Base-by-base conservation (phyloP, 2,888 invertebrate genomes). In the Hermaeophaga mercurialis region DNA sequence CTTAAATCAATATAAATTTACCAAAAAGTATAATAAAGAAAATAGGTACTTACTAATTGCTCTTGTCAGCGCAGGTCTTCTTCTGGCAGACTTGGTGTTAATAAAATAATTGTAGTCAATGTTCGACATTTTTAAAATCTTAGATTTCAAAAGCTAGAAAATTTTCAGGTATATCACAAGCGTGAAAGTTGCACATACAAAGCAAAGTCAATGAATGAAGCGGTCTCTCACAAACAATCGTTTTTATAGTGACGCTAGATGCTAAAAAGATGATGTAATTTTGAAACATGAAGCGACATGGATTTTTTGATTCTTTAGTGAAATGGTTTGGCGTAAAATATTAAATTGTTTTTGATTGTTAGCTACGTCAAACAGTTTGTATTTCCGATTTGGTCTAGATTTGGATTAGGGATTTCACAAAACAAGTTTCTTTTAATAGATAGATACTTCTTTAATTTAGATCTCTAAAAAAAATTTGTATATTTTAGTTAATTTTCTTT, bases 91-190 rank as follows among this genome's bases (percentile, higher is more conserved):
- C 45, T 77, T 71, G 5, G 79, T 75, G 38, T 78, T 80, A 61
- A 78, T 76, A 61, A 82, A 82, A 55, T 78, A 69, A 14, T 73
- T 74, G 61, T 81, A 82, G 70, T 83, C 80, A 64, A 80, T 77
- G 43, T 12, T 38, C 19, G 47, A 54, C 63, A 63, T 63, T 28
- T 49, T 53, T 28, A 33, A 47, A n/a, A 47, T 9, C 19, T 28
- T 17, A 1, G 3, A 15, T 39, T 15, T 15, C 22, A 18, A 17
- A 26, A 41, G 6, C 4, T 2, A 15, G 4, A 3, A 17, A 17
- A 12, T 6, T n/a, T 45, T 28, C 15, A 9, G 28, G 14, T 46
- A 34, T 9, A 28, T 24, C 45, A 28, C 33, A 33, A n/a, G n/a
- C n/a, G 4, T 12, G 33, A 3, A 5, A 33, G 8, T 14, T 3